Evolutionary conservation across 2,113 vertebrate genomes (phyloP).

Genomic region (Tupaia chinensis): DNA sequence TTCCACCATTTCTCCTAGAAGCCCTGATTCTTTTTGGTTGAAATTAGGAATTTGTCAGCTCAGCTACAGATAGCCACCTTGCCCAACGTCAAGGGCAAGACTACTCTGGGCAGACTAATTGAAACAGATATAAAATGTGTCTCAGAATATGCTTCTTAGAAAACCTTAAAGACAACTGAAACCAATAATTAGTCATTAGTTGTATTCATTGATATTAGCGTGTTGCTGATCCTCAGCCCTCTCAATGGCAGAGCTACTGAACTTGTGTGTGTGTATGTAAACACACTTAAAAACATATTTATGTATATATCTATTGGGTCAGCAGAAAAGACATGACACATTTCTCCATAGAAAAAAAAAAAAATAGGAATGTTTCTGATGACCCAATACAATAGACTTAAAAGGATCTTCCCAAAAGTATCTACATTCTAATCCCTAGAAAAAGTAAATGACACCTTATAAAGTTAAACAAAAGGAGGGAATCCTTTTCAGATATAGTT

Average conservation of each 20-base stretch:
- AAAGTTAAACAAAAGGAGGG: background rate
- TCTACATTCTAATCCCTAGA: background rate
- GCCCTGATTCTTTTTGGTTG: background rate
- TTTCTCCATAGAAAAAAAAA: no score
- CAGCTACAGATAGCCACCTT: background rate
- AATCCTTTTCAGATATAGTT: background rate
- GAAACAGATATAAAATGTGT: background rate
- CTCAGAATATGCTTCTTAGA: background rate
- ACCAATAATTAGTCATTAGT: background rate
- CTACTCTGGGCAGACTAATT: fast-evolving
- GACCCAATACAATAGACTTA: background rate
- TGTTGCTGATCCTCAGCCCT: background rate
- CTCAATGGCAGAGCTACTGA: background rate
- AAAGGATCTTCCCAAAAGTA: background rate
- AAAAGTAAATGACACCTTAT: background rate
- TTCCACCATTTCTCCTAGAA: background rate
- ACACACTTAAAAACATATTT: background rate
- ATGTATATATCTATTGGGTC: background rate
- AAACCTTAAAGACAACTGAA: background rate
- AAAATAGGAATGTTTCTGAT: no score
- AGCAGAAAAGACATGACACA: no score
- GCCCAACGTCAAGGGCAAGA: background rate
- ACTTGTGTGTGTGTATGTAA: background rate
- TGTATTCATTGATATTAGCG: background rate
- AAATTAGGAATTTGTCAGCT: background rate